Conservation (phyloP, 2,113 vertebrate genomes). For the Nasalis larvatus region DNA sequence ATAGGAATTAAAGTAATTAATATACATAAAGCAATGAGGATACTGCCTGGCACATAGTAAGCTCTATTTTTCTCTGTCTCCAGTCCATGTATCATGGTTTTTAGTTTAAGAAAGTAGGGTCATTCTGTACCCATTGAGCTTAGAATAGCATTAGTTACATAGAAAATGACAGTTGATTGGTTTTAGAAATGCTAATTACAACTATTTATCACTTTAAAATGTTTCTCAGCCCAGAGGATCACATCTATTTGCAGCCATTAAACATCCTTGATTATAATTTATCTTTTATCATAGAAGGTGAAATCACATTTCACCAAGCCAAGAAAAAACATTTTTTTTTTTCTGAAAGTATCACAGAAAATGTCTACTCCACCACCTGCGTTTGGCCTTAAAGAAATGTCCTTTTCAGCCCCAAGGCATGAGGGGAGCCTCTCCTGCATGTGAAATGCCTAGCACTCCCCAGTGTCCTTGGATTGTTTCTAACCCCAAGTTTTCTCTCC, state of each 20-base stretch:
- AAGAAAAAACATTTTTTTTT: not conserved
- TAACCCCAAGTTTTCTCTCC: not conserved
- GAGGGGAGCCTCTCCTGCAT: fast-evolving
- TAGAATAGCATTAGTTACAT: not conserved
- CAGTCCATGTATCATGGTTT: not conserved
- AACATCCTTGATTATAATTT: constrained; percentile 35
- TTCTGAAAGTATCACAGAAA: not conserved
- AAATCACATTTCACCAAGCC: constrained; percentile 27
- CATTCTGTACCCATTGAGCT: not conserved
- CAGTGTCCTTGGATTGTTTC: not conserved
- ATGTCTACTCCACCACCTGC: not conserved
- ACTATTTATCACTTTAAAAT: not conserved
- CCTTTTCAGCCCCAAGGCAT: not conserved
- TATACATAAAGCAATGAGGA: not conserved
- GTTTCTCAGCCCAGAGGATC: not conserved
- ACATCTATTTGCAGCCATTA: not conserved
- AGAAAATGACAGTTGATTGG: constrained; percentile 23
- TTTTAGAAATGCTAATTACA: constrained; percentile 13
- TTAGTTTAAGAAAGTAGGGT: not conserved
- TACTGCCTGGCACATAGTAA: not conserved
- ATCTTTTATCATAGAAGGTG: not conserved
- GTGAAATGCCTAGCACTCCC: not conserved
- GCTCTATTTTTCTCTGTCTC: not conserved
- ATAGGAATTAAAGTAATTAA: not conserved
- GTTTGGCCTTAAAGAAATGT: constrained; percentile 1